These are phyloP conservation scores for Triops longicaudatus DNA, from an alignment of 1,140 invertebrate genomes.

Conservation along the genomic window DNA sequence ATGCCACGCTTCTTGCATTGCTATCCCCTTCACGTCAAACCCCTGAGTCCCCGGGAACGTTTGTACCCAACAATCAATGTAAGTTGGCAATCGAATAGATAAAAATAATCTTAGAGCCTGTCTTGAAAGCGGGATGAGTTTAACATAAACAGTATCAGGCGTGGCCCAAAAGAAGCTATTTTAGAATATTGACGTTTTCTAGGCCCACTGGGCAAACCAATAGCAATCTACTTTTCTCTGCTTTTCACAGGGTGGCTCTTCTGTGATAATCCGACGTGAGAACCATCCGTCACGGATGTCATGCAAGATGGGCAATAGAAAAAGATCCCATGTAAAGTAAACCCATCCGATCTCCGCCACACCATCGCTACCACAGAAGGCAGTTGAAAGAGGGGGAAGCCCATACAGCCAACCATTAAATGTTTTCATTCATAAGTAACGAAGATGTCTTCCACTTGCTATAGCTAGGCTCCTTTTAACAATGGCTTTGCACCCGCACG, in stretches of 20 bases:
- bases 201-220: not conserved
- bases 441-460: not conserved
- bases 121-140: not conserved
- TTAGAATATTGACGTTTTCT: not conserved
- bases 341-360: not conserved
- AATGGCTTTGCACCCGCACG: not conserved
- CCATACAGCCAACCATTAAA: not conserved
- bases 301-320: not conserved
- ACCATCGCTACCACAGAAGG: not conserved
- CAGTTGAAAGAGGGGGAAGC: not conserved
- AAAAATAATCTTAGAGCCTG: not conserved
- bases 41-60: not conserved
- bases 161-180: not conserved
- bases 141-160: slow-evolving; percentile 4
- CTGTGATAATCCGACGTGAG: slow-evolving; percentile 10
- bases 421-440: slow-evolving; percentile 15
- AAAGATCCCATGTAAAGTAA: not conserved
- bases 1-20: not conserved
- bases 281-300: slow-evolving; percentile 10
- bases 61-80: not conserved
- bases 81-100: slow-evolving; percentile 3
- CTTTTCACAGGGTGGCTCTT: not conserved
- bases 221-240: not conserved
- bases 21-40: slow-evolving; percentile 1
- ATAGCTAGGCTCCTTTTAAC: not conserved